phyloP scores from a whole-genome alignment of 2,888 invertebrate species.

The Gandaritis pyraliata region DNA sequence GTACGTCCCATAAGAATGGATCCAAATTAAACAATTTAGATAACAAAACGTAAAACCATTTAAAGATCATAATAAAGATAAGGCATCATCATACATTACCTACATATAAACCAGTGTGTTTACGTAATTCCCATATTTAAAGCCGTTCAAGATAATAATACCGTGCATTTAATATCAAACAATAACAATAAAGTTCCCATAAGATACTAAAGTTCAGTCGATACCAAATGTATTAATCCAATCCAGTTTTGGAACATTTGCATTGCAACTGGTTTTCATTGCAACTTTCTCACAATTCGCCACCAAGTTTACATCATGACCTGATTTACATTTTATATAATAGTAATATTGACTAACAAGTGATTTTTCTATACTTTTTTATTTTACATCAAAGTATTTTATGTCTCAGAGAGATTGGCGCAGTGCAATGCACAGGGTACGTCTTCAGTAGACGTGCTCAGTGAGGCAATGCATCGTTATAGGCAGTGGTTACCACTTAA shows the following conservation, averaged over 20 bases:
- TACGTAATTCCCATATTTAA: background rate
- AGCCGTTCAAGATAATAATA: background rate
- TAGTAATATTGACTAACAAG: slow-evolving; percentile 8
- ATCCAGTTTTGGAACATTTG: slow-evolving; percentile 63
- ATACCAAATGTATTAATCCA: slow-evolving; percentile 24
- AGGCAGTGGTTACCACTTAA: no score
- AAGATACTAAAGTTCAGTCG: slow-evolving; percentile 15
- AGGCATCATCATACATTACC: no score
- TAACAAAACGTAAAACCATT: no score
- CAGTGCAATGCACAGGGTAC: no score
- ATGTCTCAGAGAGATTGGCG: no score
- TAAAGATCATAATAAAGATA: no score
- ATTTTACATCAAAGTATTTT: background rate
- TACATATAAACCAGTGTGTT: no score
- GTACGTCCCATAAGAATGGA: no score
- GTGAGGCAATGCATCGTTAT: no score
- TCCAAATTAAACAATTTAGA: no score
- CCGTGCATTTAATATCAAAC: slow-evolving; percentile 20
- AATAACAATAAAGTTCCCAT: slow-evolving; percentile 22
- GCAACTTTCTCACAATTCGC: slow-evolving; percentile 41
- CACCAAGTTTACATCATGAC: slow-evolving; percentile 19
- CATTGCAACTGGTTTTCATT: slow-evolving; percentile 66
- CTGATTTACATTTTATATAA: slow-evolving; percentile 33
- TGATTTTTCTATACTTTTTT: slow-evolving; percentile 5
- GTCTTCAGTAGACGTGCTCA: no score